Evolutionary conservation across 2,888 invertebrate genomes (phyloP).

Genomic region (Patella depressa): DNA sequence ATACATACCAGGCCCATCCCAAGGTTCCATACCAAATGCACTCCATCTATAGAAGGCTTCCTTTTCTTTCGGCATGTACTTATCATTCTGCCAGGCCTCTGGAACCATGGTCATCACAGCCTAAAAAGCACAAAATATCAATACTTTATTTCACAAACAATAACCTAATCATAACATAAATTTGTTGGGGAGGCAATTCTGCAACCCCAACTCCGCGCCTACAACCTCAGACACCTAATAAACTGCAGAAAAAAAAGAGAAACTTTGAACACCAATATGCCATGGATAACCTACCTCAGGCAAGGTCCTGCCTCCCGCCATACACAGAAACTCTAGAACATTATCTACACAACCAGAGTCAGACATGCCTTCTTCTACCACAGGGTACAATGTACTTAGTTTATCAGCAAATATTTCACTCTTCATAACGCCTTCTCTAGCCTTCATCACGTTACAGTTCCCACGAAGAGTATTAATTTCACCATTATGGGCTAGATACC

Average conservation of each 20-base stretch:
- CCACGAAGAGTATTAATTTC: conserved; percentile 99
- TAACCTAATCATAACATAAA: no score
- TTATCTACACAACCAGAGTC: conserved; percentile 99
- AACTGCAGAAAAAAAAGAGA: not conserved
- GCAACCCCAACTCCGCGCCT: not conserved
- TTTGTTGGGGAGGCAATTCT: no score
- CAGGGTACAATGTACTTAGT: conserved; percentile 91
- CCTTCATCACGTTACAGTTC: conserved; percentile 98
- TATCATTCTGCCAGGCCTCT: conserved; percentile 96
- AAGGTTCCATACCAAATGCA: conserved; percentile 97
- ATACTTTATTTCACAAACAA: not conserved
- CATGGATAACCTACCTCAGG: conserved; percentile 78
- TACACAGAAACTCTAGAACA: conserved; percentile 95
- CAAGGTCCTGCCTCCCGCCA: conserved; percentile 90
- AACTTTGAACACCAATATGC: not conserved
- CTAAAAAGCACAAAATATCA: conserved; percentile 65
- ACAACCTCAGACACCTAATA: not conserved
- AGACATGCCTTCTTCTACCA: conserved; percentile 96
- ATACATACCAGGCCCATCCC: conserved; percentile 84
- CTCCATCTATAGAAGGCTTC: conserved; percentile 98
- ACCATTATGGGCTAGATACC: conserved; percentile 96
- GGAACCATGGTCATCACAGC: conserved; percentile 99
- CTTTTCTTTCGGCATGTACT: conserved; percentile 92
- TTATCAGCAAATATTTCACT: conserved; percentile 86
- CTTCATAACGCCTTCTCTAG: conserved; percentile 97